Percentiles rank a stretch among this genome's conserved stretches.
Conservation (phyloP, 2,113 vertebrate genomes). For the Pseudolaguvia tuberculata region DNA sequence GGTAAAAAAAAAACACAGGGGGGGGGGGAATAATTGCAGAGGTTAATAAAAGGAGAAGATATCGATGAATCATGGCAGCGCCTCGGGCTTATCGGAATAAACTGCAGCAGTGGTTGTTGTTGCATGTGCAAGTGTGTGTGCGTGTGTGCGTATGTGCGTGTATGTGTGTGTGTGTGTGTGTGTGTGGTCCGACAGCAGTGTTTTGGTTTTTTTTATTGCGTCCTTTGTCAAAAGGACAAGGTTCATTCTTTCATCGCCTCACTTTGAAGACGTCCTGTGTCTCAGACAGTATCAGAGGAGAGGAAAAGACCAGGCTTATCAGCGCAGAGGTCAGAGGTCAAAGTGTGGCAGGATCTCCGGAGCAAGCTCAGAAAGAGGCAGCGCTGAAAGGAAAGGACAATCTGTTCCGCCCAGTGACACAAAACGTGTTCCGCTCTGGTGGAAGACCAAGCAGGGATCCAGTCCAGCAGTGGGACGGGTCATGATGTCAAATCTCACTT, state of each 20-base stretch:
- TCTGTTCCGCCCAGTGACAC: background rate
- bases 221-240: constrained; percentile 32
- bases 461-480: background rate
- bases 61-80: background rate
- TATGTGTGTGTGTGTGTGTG: constrained; percentile 9
- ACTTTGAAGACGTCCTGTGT: constrained; percentile 44
- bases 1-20: too few relatives aligned
- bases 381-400: constrained; percentile 8
- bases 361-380: constrained; percentile 2
- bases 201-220: constrained; percentile 20
- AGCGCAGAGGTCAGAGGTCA: constrained; percentile 17
- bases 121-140: background rate
- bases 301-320: constrained; percentile 23
- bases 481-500: background rate
- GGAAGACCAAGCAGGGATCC: too few relatives aligned
- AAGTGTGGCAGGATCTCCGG: constrained; percentile 16
- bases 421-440: background rate
- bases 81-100: constrained; percentile 2
- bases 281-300: constrained; percentile 16
- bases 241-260: constrained; percentile 33
- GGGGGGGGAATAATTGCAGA: background rate
- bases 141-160: background rate
- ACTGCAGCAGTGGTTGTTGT: background rate
- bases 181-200: constrained; percentile 18
- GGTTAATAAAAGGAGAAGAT: constrained; percentile 3